Evolutionary conservation across 2,888 invertebrate genomes (phyloP), one percentile per base, ranked within the genome.

Genomic region (Yponomeuta cagnagella): DNA sequence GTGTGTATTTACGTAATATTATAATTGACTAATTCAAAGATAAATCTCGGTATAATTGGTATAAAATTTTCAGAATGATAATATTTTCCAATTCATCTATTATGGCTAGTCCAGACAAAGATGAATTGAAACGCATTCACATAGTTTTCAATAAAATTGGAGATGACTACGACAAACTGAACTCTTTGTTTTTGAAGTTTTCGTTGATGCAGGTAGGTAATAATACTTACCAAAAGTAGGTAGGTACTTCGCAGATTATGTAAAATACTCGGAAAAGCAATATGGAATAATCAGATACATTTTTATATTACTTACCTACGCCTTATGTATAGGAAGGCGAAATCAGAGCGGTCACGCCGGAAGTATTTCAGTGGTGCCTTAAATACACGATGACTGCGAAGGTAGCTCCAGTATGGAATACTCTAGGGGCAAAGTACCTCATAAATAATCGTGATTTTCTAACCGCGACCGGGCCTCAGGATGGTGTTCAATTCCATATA

Each of bases 361-460:
- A 90, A 72, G 79, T 84, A 58, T 89, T 82, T 74, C 77, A 83
- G 75, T 81, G 82, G 78, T 90, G 90, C 79, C 90, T 90, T 73
- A 78, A 78, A 72, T 92, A 91, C 74, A 89, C 92, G 37, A 78
- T 91, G 80, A 83, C 82, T 1, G 92, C 92, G 65, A 88, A 84
- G 79, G 75, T 91, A 2, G 90, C 91, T 48, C 92, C 92, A 2
- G 68, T 73, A 8, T 92, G 91, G 90, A 90, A 89, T 76, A 78
- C 77, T 1, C 71, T 92, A 37, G 88, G 86, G 58, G 77, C 75
- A 63, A 80, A 83, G 73, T 87, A 89, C 74, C 79, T 87, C 15
- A 80, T 92, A 66, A 89, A 89, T 74, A 88, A 90, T 73, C 86
- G 92, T 77, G 80, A 89, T 74, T 92, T 92, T 74, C 75, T 92